Conservation (phyloP, 2,113 vertebrate genomes). For the Holacanthus passer region DNA sequence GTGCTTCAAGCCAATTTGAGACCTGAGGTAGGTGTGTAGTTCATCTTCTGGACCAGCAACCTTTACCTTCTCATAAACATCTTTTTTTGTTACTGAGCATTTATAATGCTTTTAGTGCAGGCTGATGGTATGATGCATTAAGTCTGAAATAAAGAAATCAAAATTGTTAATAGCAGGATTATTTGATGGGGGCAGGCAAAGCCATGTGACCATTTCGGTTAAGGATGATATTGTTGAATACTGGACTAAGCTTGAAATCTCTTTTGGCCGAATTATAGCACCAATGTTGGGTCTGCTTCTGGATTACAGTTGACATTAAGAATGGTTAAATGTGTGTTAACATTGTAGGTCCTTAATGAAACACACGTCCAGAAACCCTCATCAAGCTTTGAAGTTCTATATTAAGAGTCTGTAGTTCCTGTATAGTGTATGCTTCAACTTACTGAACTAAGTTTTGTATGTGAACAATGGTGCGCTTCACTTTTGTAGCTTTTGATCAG, state of each 20-base stretch:
- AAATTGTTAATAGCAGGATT: neutral
- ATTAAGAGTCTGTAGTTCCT: neutral
- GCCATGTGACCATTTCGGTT: constrained; percentile 17
- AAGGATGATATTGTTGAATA: constrained; percentile 1
- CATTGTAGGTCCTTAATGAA: neutral
- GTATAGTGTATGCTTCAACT: neutral
- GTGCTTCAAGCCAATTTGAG: constrained; percentile 3
- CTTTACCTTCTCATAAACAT: constrained; percentile 11
- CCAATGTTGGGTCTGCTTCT: constrained; percentile 1
- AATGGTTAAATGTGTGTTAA: neutral
- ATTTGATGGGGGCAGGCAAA: constrained; percentile 58
- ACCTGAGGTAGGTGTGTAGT: constrained; percentile 19
- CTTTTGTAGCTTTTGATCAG: neutral
- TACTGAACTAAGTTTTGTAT: neutral
- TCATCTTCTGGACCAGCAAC: constrained; percentile 33
- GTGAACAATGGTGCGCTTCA: neutral
- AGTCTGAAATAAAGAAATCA: neutral
- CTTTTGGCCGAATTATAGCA: constrained; percentile 17
- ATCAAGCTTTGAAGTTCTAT: neutral
- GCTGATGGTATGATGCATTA: constrained; percentile 56
- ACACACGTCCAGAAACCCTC: neutral
- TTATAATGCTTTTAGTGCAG: constrained; percentile 72
- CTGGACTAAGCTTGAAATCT: constrained; percentile 1
- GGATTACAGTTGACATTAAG: neutral
- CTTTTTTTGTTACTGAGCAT: constrained; percentile 34